These are phyloP conservation scores for Psephotus haematonotus DNA, from an alignment of 2,113 vertebrate species.

Conservation along the genomic window DNA sequence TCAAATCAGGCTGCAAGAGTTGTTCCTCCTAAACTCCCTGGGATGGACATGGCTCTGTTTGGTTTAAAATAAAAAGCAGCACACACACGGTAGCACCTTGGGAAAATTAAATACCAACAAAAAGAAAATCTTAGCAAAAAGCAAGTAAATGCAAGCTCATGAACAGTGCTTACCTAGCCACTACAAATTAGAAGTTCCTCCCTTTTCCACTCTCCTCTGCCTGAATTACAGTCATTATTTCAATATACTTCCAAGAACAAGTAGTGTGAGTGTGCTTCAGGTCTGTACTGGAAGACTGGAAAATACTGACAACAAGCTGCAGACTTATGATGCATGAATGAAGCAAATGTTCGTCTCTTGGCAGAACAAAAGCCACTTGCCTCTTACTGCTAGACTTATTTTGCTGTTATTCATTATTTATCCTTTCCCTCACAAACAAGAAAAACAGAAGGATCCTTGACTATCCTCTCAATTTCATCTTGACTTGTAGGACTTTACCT, in stretches of 20 bases:
- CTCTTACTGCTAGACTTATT: not conserved
- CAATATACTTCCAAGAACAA: not conserved
- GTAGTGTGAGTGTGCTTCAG: not conserved
- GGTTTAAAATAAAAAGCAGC: not conserved
- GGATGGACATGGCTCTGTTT: not conserved
- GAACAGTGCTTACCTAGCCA: not conserved
- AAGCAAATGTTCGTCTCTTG: not conserved
- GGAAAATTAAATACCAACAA: not conserved
- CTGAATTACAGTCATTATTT: constrained; percentile 1
- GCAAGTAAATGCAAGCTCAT: not conserved
- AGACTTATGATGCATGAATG: not conserved
- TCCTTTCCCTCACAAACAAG: not conserved
- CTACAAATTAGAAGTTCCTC: not conserved
- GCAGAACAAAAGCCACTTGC: not conserved
- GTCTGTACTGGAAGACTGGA: not conserved
- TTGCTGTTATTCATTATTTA: constrained; percentile 3
- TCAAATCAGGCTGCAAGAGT: not conserved
- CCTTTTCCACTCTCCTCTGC: not conserved
- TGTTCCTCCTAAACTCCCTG: not conserved
- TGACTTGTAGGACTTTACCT: not conserved
- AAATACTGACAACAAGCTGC: not conserved
- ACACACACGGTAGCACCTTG: not conserved
- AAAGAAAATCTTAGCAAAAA: not conserved
- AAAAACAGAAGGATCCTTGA: not conserved
- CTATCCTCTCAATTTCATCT: not conserved